Evolutionary conservation across 2,113 vertebrate genomes (phyloP), one percentile per base, ranked within the genome.

Genomic region (Planiliza haematocheilus): DNA sequence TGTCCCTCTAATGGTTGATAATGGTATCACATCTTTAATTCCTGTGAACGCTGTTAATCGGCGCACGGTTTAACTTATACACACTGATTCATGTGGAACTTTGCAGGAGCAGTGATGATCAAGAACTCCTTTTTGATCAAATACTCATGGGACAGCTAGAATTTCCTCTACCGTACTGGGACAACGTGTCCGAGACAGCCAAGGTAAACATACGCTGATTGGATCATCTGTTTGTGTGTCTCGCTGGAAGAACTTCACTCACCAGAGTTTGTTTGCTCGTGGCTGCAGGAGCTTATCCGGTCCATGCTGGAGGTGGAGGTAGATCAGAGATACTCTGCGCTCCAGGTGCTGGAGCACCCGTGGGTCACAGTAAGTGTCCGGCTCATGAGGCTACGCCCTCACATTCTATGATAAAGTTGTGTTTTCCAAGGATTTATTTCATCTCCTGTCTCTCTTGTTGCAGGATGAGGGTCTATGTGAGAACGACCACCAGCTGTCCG

Each of bases 51-150:
- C 14, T 43, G 39, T 36, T 18, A 12, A 39, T 37, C 6, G 10
- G 11, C 48, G 13, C n/a, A 17, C 21, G 53, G 1, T 55, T 56
- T 49, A 18, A 16, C 57, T 61, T 0, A 24, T 17, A 36, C 41
- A 1, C 5, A 48, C 11, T 52, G 50, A 20, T 60, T 50, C 7
- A 41, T 58, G 1, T 68, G 20, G 1, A 59, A 30, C 12, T 48
- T 82, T 81, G 82, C 87, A 99, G 97, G 88, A 97, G 96, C 78
- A 95, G 94, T 55, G 96, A 99, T 20, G 97, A 99, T 82, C 98
- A 99, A 87, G 98, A 99, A 83, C 95, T 96, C 34, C 95, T 99
- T 67, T 99, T 99, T 88, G 97, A 99, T 89, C 98, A 99, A 91
- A 99, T 99, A 82, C 90, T 99, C 64, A 96, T 96, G 96, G 98